Conservation (phyloP, 2,888 invertebrate species). For the Xanthia togata region DNA sequence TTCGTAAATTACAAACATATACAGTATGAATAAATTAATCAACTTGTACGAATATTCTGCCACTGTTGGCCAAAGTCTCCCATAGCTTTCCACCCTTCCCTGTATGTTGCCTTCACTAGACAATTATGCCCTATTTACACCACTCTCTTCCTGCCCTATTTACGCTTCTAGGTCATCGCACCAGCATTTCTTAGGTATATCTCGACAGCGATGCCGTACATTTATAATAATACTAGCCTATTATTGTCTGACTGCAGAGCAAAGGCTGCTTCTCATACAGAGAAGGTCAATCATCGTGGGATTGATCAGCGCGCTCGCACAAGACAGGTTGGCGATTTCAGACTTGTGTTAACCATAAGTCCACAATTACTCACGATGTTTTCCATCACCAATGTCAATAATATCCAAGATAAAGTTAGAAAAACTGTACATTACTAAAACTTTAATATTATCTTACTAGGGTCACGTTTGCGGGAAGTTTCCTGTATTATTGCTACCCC, state of each 20-base stretch:
- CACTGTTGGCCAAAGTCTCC: too few relatives aligned
- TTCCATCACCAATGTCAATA: background rate
- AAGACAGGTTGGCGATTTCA: background rate
- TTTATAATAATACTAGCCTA: background rate
- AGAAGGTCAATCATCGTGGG: background rate
- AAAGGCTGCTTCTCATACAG: background rate
- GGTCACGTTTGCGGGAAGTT: background rate
- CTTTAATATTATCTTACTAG: constrained; percentile 20
- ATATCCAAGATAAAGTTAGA: background rate
- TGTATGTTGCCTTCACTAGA: background rate
- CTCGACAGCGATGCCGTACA: background rate
- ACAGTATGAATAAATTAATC: too few relatives aligned
- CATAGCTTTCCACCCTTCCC: background rate
- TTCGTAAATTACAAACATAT: background rate
- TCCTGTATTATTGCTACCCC: constrained; percentile 44
- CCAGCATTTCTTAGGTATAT: background rate
- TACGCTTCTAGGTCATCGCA: background rate
- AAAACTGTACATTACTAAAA: background rate
- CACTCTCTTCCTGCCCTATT: background rate
- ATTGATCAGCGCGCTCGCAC: background rate
- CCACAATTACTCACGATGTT: background rate
- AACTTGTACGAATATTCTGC: too few relatives aligned
- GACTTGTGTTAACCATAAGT: background rate
- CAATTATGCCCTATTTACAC: too few relatives aligned
- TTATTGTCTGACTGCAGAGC: too few relatives aligned